phyloP scores from a whole-genome alignment of 2,797 vertebrate genomes.

The Gambusia yucatana region DNA sequence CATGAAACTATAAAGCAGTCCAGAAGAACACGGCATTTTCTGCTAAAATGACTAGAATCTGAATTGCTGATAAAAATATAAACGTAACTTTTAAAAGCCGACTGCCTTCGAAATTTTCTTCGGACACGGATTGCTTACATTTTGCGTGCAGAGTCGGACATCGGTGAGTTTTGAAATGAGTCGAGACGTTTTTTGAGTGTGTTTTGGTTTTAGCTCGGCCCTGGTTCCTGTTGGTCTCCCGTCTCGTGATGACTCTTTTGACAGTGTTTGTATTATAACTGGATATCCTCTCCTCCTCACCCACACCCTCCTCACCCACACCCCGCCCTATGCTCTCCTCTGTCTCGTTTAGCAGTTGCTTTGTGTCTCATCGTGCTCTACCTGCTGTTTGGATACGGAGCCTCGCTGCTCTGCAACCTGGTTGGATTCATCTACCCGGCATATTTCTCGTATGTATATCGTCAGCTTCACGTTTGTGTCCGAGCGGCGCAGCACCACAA shows the following conservation, averaged over 20 bases:
- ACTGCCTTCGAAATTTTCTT: neutral
- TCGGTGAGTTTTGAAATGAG: neutral
- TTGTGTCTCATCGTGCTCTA: constrained; percentile 82
- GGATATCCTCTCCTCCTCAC: constrained; percentile 2
- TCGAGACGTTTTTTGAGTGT: constrained; percentile 11
- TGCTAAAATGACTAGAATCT: neutral
- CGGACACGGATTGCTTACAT: neutral
- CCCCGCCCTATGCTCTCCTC: neutral
- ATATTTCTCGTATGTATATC: constrained; percentile 90
- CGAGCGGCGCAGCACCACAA: neutral
- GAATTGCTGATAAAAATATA: neutral
- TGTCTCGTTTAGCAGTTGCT: constrained; percentile 73
- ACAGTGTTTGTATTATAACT: constrained; percentile 40
- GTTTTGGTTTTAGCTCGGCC: constrained; percentile 53
- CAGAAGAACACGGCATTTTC: neutral
- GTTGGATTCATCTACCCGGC: constrained; percentile 95
- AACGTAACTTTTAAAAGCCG: neutral
- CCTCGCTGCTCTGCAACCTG: constrained; percentile 93
- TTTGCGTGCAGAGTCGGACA: neutral
- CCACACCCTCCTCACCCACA: neutral
- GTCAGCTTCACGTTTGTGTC: neutral
- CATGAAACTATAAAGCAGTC: neutral
- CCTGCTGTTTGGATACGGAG: constrained; percentile 92
- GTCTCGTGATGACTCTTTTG: constrained; percentile 46
- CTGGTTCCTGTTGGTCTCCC: constrained; percentile 38